Conservation (phyloP, 2,113 vertebrate species). For the Mirounga angustirostris region DNA sequence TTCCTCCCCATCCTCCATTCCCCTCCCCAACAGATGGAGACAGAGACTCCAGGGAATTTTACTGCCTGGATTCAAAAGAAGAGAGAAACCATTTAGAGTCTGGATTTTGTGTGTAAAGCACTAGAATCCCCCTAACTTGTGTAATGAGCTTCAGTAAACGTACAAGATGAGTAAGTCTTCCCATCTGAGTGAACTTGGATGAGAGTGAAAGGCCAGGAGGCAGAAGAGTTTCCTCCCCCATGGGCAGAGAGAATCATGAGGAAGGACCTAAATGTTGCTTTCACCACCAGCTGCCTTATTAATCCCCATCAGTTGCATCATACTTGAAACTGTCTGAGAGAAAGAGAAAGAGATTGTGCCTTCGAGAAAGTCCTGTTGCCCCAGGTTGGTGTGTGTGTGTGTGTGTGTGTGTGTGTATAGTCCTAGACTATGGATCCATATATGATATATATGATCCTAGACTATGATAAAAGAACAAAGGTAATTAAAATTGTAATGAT, state of each 20-base stretch:
- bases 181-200: constrained; percentile 23
- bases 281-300: neutral
- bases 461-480: neutral
- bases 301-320: neutral
- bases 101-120: constrained; percentile 15
- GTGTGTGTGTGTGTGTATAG: too few relatives aligned
- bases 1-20: neutral
- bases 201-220: neutral
- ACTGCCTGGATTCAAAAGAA: neutral
- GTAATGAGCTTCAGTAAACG: constrained; percentile 14
- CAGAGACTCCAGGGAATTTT: neutral
- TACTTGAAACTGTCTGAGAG: neutral
- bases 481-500: constrained; percentile 41
- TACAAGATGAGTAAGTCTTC: neutral
- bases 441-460: neutral
- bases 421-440: too few relatives aligned
- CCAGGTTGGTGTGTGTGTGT: neutral
- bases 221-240: neutral
- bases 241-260: neutral
- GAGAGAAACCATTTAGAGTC: neutral
- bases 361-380: neutral
- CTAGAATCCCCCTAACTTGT: neutral
- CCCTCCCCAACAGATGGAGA: neutral
- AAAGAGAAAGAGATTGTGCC: neutral
- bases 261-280: neutral